phyloP scores from a whole-genome alignment of 2,113 vertebrate species.

The rabbit (Oryctolagus cuniculus) region mOryCun1.1 NC_091434.1:9060001-9060500 shows the following conservation, averaged over 20 bases:
- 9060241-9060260: neutral
- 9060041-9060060: neutral
- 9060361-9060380: too few relatives aligned
- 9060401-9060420: too few relatives aligned
- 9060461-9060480: too few relatives aligned
- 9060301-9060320: neutral
- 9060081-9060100: neutral
- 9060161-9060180: neutral
- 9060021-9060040: neutral
- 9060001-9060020: neutral
- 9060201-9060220: neutral
- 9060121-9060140: neutral
- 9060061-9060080: neutral
- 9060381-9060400: too few relatives aligned
- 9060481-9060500: too few relatives aligned
- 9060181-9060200: neutral
- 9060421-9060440: too few relatives aligned
- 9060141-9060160: neutral
- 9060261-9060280: neutral
- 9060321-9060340: too few relatives aligned
- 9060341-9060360: too few relatives aligned
- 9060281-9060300: neutral
- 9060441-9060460: too few relatives aligned
- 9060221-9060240: neutral
- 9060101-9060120: conserved; percentile 25